These are phyloP conservation scores for Pedionomus torquatus DNA, from an alignment of 2,113 vertebrate species.

Conservation along the genomic window DNA sequence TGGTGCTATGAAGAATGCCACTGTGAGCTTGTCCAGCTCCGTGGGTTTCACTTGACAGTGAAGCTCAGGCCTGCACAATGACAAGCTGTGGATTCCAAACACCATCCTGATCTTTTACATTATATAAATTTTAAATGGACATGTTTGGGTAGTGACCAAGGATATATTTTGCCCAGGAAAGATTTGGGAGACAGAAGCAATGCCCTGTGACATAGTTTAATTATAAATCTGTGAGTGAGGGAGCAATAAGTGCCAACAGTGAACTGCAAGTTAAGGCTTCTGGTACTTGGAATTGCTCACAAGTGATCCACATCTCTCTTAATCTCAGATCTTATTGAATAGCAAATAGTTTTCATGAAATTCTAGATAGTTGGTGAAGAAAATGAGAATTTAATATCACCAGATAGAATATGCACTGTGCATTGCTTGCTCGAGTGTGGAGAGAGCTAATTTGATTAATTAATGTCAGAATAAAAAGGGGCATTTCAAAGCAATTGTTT, in stretches of 20 bases:
- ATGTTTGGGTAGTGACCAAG: neutral
- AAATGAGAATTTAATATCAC: constrained; percentile 30
- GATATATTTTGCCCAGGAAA: neutral
- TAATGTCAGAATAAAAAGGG: constrained; percentile 11
- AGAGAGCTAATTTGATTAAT: constrained; percentile 33
- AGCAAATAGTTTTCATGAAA: constrained; percentile 8
- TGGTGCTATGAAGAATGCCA: neutral
- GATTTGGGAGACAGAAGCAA: neutral
- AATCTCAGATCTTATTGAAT: neutral
- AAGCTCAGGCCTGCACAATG: neutral
- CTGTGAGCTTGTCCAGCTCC: neutral
- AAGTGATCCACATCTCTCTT: neutral
- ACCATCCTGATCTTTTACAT: neutral
- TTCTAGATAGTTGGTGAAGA: neutral
- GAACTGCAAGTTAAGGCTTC: neutral
- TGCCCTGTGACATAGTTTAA: neutral
- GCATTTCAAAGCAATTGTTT: neutral
- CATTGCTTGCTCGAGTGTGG: constrained; percentile 17
- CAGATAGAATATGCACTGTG: neutral
- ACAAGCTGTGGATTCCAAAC: neutral
- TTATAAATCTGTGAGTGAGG: neutral
- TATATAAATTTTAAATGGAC: neutral
- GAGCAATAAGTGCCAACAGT: neutral
- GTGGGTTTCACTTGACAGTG: neutral
- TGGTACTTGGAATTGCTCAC: neutral